Evolutionary conservation across 2,797 vertebrate species (phyloP).

Genomic region (Cacajao melanocephalus): DNA sequence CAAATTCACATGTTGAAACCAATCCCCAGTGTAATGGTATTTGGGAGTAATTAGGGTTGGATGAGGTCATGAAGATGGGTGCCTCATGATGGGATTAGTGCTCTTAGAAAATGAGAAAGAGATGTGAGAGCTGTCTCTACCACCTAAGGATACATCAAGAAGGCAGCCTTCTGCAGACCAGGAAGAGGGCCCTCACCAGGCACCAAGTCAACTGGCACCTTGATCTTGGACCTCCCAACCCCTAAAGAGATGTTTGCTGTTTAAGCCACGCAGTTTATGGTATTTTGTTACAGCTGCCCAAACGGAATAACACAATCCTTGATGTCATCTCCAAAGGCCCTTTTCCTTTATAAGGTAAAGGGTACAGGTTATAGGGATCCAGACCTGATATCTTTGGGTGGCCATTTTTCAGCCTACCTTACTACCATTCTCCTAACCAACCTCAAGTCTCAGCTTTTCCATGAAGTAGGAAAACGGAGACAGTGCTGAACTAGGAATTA

Average conservation of each 20-base stretch:
- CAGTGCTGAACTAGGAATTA: neutral
- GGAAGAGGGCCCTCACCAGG: neutral
- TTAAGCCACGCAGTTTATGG: neutral
- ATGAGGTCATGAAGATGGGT: neutral
- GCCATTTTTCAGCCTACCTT: neutral
- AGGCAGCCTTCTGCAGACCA: neutral
- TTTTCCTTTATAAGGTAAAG: neutral
- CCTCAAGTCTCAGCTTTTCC: neutral
- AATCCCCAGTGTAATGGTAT: neutral
- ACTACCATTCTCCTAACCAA: neutral
- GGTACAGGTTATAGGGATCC: neutral
- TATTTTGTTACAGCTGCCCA: neutral
- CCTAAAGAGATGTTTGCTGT: neutral
- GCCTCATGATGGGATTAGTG: neutral
- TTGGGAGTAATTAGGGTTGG: neutral
- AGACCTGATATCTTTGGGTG: neutral
- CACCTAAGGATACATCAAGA: neutral
- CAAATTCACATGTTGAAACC: neutral
- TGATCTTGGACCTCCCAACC: neutral
- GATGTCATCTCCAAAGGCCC: neutral
- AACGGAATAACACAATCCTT: neutral
- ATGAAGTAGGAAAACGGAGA: neutral
- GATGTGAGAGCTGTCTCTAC: neutral
- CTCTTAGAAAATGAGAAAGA: neutral
- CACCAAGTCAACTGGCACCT: neutral